Percentiles rank a stretch among this genome's conserved stretches.
phyloP scores from a whole-genome alignment of 2,113 vertebrate species.

The Alectura lathami region DNA sequence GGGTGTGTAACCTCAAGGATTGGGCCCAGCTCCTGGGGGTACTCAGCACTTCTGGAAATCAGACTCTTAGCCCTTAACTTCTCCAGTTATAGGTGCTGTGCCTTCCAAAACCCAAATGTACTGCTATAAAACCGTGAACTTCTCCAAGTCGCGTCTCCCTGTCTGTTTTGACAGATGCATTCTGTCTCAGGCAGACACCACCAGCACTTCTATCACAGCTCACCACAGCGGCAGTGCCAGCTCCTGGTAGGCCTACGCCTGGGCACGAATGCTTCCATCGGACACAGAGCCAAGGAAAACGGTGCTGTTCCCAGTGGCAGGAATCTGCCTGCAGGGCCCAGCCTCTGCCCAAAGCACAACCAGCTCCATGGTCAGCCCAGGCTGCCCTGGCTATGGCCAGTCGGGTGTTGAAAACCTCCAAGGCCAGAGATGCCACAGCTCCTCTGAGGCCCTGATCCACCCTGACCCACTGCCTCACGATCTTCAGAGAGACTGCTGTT shows the following conservation, averaged over 20 bases:
- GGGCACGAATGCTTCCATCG: not conserved
- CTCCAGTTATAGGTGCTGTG: not conserved
- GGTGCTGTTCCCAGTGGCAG: not conserved
- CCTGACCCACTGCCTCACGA: too few relatives aligned
- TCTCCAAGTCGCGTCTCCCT: not conserved
- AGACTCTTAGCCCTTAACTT: not conserved
- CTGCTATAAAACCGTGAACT: not conserved
- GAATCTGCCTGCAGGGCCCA: not conserved
- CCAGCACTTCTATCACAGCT: not conserved
- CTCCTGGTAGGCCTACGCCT: not conserved
- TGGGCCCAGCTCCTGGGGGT: not conserved
- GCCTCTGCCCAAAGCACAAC: not conserved
- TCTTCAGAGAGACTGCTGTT: not conserved
- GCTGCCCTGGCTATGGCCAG: not conserved
- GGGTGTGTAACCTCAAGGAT: not conserved
- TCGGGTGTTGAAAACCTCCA: not conserved
- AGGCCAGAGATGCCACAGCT: not conserved
- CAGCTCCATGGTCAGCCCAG: not conserved
- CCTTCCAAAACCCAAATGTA: not conserved
- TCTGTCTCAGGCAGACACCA: not conserved
- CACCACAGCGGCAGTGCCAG: not conserved
- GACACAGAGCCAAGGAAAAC: not conserved
- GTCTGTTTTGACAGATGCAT: not conserved
- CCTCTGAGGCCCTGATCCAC: not conserved
- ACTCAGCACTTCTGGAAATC: not conserved